Conservation (phyloP, 2,113 vertebrate genomes). For the Rousettus leschenaultii region DNA sequence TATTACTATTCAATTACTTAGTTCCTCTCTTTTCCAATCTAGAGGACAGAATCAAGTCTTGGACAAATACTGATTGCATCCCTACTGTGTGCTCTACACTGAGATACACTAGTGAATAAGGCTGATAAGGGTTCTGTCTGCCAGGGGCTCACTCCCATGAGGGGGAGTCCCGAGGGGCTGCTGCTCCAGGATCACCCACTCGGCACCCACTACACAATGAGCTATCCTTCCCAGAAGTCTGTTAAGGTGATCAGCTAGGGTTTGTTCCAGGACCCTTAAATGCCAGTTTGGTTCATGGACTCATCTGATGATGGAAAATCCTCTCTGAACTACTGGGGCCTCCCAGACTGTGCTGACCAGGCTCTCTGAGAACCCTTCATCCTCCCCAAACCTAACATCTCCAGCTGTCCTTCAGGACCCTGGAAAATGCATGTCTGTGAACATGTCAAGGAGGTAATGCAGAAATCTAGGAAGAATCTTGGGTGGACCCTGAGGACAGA, state of each 20-base stretch:
- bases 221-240: not conserved
- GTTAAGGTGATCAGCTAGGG: accelerated
- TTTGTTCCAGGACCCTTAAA: not conserved
- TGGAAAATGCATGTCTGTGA: accelerated
- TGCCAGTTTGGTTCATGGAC: not conserved
- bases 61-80: not conserved
- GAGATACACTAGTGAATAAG: not conserved
- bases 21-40: not conserved
- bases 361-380: not conserved
- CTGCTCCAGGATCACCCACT: not conserved
- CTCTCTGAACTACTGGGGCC: not conserved
- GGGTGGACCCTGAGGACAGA: not conserved
- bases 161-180: not conserved
- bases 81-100: not conserved
- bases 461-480: not conserved
- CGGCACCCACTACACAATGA: not conserved
- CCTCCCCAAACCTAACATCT: not conserved
- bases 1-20: not conserved
- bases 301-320: not conserved
- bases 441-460: not conserved
- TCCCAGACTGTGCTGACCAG: not conserved
- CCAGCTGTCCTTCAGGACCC: not conserved
- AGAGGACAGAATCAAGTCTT: not conserved
- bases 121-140: not conserved
- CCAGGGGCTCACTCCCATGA: not conserved